Evolutionary conservation across 35 echinoderm and acorn worm genomes (phyloP).

Genomic region (Stichopus chloronotus): DNA sequence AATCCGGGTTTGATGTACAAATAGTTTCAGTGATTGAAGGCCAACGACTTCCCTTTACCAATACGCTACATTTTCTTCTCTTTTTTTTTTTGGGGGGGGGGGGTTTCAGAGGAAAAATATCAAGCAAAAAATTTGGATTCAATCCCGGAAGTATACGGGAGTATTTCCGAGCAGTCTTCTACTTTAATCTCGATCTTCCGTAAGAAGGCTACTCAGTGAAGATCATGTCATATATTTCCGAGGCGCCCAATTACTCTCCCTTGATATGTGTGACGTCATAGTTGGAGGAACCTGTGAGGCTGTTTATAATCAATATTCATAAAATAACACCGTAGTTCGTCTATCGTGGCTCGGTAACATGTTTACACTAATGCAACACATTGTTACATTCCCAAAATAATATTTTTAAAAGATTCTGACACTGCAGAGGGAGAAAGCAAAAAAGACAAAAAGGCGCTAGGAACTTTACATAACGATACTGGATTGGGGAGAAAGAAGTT

Average conservation of each 20-base stretch:
- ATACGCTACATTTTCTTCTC: not conserved
- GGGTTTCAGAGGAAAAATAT: not conserved
- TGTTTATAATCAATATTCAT: conserved; percentile 67
- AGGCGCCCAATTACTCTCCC: conserved; percentile 58
- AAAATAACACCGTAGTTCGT: conserved; percentile 46
- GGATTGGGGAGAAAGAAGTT: not conserved
- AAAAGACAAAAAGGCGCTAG: not conserved
- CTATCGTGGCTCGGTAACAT: conserved; percentile 34
- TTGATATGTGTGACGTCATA: conserved; percentile 45
- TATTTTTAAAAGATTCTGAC: conserved; percentile 47
- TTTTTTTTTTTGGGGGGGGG: not conserved
- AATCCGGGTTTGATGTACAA: no score
- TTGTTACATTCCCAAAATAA: conserved; percentile 56
- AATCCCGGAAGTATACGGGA: not conserved
- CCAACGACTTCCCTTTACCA: conserved; percentile 9
- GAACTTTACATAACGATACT: conserved; percentile 9
- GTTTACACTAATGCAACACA: conserved; percentile 62
- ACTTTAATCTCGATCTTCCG: not conserved
- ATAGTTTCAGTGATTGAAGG: not conserved
- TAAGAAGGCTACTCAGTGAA: not conserved
- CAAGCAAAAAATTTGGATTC: not conserved
- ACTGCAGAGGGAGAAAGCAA: not conserved
- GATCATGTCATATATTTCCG: conserved; percentile 31
- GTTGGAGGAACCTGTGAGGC: conserved; percentile 19
- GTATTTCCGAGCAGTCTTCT: not conserved